A percentile compares a stretch with the other conserved stretches of the same genome.
Evolutionary conservation across 2,888 invertebrate genomes (phyloP).

Genomic region (Chelonus formosanus): DNA sequence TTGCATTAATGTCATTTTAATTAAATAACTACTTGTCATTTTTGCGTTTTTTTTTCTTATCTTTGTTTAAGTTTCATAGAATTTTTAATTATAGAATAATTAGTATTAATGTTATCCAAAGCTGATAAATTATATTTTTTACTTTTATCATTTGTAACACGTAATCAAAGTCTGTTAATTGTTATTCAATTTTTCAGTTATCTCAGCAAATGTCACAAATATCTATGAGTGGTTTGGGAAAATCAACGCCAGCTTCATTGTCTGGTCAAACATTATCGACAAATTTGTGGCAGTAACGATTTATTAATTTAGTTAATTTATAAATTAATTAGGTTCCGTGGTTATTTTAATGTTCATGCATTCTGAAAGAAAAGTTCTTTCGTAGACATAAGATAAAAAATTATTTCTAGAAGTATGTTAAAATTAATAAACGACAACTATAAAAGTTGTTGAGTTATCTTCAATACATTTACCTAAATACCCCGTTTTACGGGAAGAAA

Average conservation of each 20-base stretch:
- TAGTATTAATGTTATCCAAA: too few species aligned
- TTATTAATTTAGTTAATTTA: constrained; percentile 46
- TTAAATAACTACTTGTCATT: too few species aligned
- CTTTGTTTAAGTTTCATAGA: neutral
- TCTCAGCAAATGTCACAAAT: constrained; percentile 68
- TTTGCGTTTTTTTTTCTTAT: too few species aligned
- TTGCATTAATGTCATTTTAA: too few species aligned
- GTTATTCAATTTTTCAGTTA: constrained; percentile 51
- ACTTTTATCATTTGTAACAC: neutral
- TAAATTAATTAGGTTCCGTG: constrained; percentile 36
- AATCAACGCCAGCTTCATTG: constrained; percentile 48
- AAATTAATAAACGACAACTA: neutral
- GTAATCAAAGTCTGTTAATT: constrained; percentile 4
- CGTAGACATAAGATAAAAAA: neutral
- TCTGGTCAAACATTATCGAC: constrained; percentile 62
- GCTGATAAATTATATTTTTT: too few species aligned
- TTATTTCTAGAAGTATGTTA: neutral
- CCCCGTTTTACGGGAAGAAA: too few species aligned
- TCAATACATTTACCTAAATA: too few species aligned
- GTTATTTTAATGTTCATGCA: too few species aligned
- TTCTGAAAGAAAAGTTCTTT: neutral
- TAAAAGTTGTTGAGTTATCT: neutral
- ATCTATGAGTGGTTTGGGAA: constrained; percentile 59
- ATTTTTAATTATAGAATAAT: constrained; percentile 2
- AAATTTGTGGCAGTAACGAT: constrained; percentile 63